Base-by-base conservation (phyloP, 2,888 invertebrate genomes). In the Spatulosminthurus flaviceps region DNA sequence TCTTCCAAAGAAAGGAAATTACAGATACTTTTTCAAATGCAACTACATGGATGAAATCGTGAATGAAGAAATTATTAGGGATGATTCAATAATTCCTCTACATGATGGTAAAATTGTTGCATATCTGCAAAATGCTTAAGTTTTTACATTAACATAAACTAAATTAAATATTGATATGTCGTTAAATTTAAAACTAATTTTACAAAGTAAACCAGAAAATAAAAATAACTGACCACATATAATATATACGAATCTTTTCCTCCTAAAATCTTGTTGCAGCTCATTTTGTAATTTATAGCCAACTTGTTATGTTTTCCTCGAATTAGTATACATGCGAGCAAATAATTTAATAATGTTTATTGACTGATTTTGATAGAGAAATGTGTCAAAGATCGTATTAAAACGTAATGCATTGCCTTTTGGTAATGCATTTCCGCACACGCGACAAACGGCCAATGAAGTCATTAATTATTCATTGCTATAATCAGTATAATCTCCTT, bases 51-150 rank as follows among this genome's bases (percentile, higher is more conserved):
- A 79, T 28, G 67, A 73, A 4, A 66, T 74, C n/a, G 73, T 79
- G 0, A 73, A 26, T 42, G 69, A 79, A 74, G 79, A 79, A 74
- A 67, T 74, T 43, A 43, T 4, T 21, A 51, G 29, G 26, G 79
- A 78, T 42, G 78, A 78, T 64, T 61, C 22, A 41, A 19, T 26
- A 66, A 43, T 78, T 34, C 78, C 78, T 73, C 11, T 72, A 43
- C 71, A 61, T 43, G 78, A 78, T 16, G 78, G 78, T 64, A 78
- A 78, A 73, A 66, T 78, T 43, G 34, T 78, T 66, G 78, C 78
- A 9, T 22, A 72, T 0, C 78, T 78, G n/a, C 60, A 64, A 73
- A 41, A 61, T 64, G n/a, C 29, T 22, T 34, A 75, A 28, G 26
- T 73, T 73, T 28, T 51, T 51, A 51, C 16, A 51, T n/a, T 22